Evolutionary conservation across 2,113 vertebrate genomes (phyloP), one percentile per base, ranked within the genome.

Genomic region (Melanostigma gelatinosum): DNA sequence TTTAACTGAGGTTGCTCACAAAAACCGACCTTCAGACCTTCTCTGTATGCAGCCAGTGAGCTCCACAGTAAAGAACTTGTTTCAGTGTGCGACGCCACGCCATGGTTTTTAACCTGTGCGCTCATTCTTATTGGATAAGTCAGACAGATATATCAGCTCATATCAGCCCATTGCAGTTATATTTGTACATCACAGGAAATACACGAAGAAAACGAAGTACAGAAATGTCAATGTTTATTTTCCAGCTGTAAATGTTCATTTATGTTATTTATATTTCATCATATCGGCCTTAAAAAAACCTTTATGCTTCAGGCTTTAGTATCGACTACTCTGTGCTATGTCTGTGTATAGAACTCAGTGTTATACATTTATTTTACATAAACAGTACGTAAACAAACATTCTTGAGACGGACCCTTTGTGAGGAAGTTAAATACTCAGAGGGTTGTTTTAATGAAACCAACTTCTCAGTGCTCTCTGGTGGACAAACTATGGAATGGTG

Each of bases 401-500:
- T n/a, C 6, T 42, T 46, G n/a, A 44, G 29, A 44, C 7, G 27
- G 40, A 38, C 10, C 4, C 34, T 22, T 50, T 27, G 22, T 40
- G 34, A 57, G 15, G 11, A 27, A 42, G 32, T 34, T 4, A 12
- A 4, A 48, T 3, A 34, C 12, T 61, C 4, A 46, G 18, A 8
- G 4, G 18, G 8, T 44, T 1, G 10, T 34, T 46, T 55, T 36
- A 24, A 2, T 27, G 10, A 50, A 38, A 66, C 10, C 54, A n/a
- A 40, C 42, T 7, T 61, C 24, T 66, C n/a, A n/a, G 40, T 67
- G 63, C 78, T 40, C 79, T 60, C 71, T 74, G 34, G 32, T 75
- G 71, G 71, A 75, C 65, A 63, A 55, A 36, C 64, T 12, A 1
- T 20, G 20, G 0, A 52, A 67, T 58, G 5, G 9, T 20, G 50